phyloP scores from a whole-genome alignment of 1,140 invertebrate genomes.

The Meloidogyne hapla region DNA sequence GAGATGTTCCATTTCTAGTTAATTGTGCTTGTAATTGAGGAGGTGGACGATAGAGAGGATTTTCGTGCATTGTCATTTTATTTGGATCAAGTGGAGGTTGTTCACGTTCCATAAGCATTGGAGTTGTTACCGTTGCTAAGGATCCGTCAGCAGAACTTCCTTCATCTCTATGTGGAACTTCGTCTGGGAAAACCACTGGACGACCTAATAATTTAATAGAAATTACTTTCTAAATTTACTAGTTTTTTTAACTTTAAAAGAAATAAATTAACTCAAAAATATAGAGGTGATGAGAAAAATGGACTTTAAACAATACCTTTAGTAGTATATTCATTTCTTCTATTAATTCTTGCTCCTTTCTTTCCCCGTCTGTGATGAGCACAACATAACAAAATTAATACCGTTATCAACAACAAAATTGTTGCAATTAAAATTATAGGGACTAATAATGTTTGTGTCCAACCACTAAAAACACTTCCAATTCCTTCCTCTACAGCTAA shows the following conservation, averaged over 20 bases:
- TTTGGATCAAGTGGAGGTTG: conserved; percentile 52
- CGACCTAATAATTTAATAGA: conserved; percentile 30
- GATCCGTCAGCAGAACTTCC: conserved; percentile 25
- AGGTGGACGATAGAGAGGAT: conserved; percentile 57
- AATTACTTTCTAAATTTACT: too few relatives aligned
- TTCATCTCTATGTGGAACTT: conserved; percentile 51
- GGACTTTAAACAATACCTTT: conserved; percentile 32
- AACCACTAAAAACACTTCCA: background rate
- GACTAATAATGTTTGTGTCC: conserved; percentile 22
- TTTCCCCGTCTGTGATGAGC: conserved; percentile 21
- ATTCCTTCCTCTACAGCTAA: conserved; percentile 17
- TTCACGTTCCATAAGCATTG: conserved; percentile 54
- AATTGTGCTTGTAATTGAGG: conserved; percentile 29
- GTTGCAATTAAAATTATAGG: conserved; percentile 34
- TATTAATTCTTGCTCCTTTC: conserved; percentile 29
- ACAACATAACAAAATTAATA: conserved; percentile 35
- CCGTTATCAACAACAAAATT: conserved; percentile 29
- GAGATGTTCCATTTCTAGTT: conserved; percentile 8
- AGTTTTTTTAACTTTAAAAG: too few relatives aligned
- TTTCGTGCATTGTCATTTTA: conserved; percentile 53
- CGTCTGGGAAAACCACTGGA: conserved; percentile 58
- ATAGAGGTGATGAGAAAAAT: background rate
- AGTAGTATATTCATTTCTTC: conserved; percentile 53
- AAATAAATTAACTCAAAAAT: background rate
- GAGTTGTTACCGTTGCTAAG: conserved; percentile 50